A percentile compares a stretch with the other conserved stretches of the same genome.
These are phyloP conservation scores for Pachycephala philippinensis DNA, from an alignment of 2,113 vertebrate species.

Conservation along the genomic window DNA sequence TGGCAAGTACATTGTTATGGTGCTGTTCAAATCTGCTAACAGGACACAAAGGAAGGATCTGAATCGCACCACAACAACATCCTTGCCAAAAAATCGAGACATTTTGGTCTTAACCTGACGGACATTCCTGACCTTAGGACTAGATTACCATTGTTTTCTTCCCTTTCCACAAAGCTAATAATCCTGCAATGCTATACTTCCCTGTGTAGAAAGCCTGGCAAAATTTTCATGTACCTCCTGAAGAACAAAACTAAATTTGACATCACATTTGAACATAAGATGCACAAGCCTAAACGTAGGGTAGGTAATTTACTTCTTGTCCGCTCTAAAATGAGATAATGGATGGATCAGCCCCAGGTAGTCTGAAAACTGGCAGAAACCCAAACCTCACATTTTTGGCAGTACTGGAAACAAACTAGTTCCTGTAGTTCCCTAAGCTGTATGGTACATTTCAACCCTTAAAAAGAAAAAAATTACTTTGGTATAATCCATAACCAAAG, in stretches of 20 bases:
- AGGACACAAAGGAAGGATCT: background rate
- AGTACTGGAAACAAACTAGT: background rate
- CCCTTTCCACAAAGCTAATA: background rate
- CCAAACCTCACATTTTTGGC: background rate
- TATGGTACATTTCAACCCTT: background rate
- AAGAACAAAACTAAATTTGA: background rate
- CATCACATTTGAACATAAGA: background rate
- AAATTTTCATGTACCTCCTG: background rate
- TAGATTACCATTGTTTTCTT: background rate
- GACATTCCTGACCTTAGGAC: background rate
- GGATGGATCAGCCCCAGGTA: background rate
- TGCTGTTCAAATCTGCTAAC: background rate
- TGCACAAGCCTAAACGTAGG: background rate
- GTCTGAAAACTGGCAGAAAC: background rate
- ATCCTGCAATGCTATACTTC: background rate
- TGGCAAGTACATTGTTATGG: background rate
- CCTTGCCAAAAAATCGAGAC: conserved; percentile 36
- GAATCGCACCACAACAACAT: background rate
- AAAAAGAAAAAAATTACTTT: background rate
- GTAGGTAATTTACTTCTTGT: background rate
- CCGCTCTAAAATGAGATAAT: background rate
- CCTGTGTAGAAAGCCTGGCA: background rate
- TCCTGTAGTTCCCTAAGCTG: background rate
- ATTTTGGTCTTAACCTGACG: conserved; percentile 7
- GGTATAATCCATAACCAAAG: background rate